Evolutionary conservation across 2,797 vertebrate species (phyloP).

Genomic region (Betta splendens): DNA sequence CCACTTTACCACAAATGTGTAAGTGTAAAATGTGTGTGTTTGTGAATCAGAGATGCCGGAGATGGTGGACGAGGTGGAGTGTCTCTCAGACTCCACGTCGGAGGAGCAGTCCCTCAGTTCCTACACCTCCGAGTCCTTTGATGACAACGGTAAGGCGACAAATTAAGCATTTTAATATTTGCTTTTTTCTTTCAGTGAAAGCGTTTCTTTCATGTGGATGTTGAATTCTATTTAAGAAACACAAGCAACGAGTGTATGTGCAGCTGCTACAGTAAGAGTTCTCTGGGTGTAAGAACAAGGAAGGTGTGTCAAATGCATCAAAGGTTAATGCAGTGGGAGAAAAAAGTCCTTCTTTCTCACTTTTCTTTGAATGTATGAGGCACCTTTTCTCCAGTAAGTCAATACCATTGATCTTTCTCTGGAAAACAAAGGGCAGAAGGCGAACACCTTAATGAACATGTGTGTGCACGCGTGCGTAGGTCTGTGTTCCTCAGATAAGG

Average conservation of each 20-base stretch:
- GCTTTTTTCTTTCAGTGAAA: background rate
- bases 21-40: too few species aligned
- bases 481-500: conserved; percentile 25
- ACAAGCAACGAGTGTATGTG: background rate
- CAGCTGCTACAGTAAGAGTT: background rate
- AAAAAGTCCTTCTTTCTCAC: background rate
- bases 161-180: background rate
- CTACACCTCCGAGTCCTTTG: conserved; percentile 92
- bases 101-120: conserved; percentile 93
- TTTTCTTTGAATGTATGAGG: conserved; percentile 26
- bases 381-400: conserved; percentile 45
- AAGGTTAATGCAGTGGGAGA: conserved; percentile 2
- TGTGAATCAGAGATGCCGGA: conserved; percentile 79
- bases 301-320: conserved; percentile 5
- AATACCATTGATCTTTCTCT: conserved; percentile 46
- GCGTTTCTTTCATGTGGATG: background rate
- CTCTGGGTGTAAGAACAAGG: conserved; percentile 1
- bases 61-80: conserved; percentile 83
- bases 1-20: too few species aligned
- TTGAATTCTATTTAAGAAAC: background rate
- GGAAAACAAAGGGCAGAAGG: conserved; percentile 33
- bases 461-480: conserved; percentile 29
- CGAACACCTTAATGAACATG: conserved; percentile 36
- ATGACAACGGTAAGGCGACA: conserved; percentile 90
- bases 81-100: conserved; percentile 90